phyloP scores from a whole-genome alignment of 2,113 vertebrate genomes.

The Pangasianodon hypophthalmus region DNA sequence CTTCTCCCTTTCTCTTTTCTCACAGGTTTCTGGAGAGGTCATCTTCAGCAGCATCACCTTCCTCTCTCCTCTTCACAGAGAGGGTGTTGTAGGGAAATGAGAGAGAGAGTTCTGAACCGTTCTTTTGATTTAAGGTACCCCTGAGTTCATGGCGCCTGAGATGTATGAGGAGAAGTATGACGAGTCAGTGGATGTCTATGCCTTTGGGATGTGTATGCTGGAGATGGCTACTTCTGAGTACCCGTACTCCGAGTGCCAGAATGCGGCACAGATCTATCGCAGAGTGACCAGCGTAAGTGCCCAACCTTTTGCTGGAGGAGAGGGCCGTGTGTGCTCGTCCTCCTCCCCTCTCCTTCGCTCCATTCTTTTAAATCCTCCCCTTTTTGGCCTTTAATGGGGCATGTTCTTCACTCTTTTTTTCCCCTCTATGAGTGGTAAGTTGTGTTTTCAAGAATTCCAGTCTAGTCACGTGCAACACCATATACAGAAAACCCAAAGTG shows the following conservation, averaged over 20 bases:
- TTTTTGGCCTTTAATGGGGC: conserved; percentile 50
- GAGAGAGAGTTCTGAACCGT: conserved; percentile 90
- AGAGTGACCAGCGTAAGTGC: conserved; percentile 98
- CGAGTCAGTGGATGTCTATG: conserved; percentile 99
- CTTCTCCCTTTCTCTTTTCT: conserved; percentile 69
- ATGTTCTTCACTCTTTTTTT: conserved; percentile 48
- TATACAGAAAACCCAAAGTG: not conserved
- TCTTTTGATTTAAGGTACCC: conserved; percentile 99
- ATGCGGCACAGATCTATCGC: conserved; percentile 99
- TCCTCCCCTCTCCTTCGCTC: conserved; percentile 53
- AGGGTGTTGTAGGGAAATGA: conserved; percentile 81
- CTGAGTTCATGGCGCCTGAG: conserved; percentile 99
- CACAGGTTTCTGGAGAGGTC: conserved; percentile 69
- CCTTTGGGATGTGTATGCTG: conserved; percentile 99
- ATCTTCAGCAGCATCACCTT: conserved; percentile 72
- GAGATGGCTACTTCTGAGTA: conserved; percentile 99
- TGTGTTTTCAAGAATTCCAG: conserved; percentile 41
- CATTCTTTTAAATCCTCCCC: conserved; percentile 49
- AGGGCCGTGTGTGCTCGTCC: conserved; percentile 57
- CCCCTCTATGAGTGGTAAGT: conserved; percentile 54
- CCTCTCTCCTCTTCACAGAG: conserved; percentile 74
- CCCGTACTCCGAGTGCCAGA: conserved; percentile 99
- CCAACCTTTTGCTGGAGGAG: conserved; percentile 53
- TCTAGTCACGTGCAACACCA: not conserved
- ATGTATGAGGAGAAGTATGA: conserved; percentile 99